Base-by-base conservation (phyloP, 1,140 invertebrate genomes). In the Leptinotarsa lineolata region DNA sequence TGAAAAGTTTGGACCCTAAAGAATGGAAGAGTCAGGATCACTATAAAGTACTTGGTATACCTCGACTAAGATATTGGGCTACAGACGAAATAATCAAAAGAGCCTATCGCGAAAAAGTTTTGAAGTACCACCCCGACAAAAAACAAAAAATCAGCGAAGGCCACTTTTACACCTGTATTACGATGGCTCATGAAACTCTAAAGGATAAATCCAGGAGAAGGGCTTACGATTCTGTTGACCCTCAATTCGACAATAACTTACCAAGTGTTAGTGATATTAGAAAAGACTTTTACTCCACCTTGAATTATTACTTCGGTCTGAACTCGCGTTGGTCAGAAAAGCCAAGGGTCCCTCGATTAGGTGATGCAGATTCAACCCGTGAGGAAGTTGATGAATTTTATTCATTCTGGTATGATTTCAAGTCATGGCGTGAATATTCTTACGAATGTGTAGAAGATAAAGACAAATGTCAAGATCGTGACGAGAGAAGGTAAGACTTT, bases 371-470 rank as follows among this genome's bases (percentile, higher is more conserved):
- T 71, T 91, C 90, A 63, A 85, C 89, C 0, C 86, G 93, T 61
- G 88, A 91, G 71, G 88, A 93, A 80, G 94, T 96, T 1, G 94
- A 97, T 81, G 88, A 88, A 58, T 96, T 96, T 86, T 96, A 96
- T 83, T 90, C 91, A 54, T 95, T 95, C 85, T 98, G 97, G 97
- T 99, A 98, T 84, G 91, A 96, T 77, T 99, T 99, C 87, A 96
- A 99, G 78, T 99, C 97, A 0, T 99, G 98, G 98, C 88, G 98
- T 76, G 98, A 99, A 81, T 99, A 94, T 87, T 99, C 97, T n/a
- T 99, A 99, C 85, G 85, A 98, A 70, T 97, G 99, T 85, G 97
- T 99, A 86, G 98, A 99, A 84, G 97, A 99, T 78, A 99, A 99
- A 85, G 96, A 98, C 83, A 97, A 95, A 83, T 98, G 97, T 4